These are phyloP conservation scores for Suricata suricatta DNA, from an alignment of 2,113 vertebrate species.

Conservation along the genomic window DNA sequence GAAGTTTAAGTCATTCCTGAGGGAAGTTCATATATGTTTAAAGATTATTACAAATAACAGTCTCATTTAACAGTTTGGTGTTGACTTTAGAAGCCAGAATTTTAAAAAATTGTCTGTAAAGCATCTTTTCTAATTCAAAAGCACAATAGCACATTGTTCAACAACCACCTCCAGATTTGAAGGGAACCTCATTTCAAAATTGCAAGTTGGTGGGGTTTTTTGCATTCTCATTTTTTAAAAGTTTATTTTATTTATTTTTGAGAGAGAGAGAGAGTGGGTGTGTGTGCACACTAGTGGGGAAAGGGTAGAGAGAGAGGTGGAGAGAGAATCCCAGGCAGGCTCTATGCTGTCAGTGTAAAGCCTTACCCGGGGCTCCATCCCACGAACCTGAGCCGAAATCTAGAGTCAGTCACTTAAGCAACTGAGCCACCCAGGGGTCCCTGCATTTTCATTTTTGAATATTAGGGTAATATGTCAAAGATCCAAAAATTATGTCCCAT, in stretches of 20 bases:
- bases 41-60: slow-evolving; percentile 26
- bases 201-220: neutral
- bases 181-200: neutral
- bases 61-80: slow-evolving; percentile 45
- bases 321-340: too few species aligned
- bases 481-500: neutral
- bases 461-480: neutral
- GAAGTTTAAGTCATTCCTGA: neutral
- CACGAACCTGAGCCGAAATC: too few species aligned
- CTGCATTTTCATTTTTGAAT: neutral
- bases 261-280: too few species aligned
- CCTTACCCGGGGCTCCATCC: too few species aligned
- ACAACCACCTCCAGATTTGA: neutral
- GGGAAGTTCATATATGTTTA: slow-evolving; percentile 32
- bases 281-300: too few species aligned
- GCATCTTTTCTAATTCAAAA: slow-evolving; percentile 40
- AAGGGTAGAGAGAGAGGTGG: too few species aligned
- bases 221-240: neutral
- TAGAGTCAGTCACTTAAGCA: too few species aligned
- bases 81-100: neutral
- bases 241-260: too few species aligned
- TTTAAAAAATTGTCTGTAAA: slow-evolving; percentile 3
- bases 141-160: neutral
- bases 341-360: too few species aligned
- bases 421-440: too few species aligned